Conservation (phyloP, 2,888 invertebrate species). For the Calliscelio sp. region DNA sequence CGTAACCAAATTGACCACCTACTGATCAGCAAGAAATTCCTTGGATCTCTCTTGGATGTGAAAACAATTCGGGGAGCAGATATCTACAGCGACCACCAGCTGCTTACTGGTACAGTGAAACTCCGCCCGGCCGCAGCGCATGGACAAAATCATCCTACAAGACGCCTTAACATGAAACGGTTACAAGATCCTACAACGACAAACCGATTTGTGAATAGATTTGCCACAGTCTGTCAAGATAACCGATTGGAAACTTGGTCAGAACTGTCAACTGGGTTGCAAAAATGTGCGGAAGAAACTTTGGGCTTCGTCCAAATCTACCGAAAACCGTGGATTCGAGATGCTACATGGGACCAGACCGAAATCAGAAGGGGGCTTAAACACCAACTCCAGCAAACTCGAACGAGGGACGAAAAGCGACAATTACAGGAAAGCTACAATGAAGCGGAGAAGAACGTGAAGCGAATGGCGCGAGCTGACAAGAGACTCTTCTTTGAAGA, state of each 20-base stretch:
- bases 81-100: neutral
- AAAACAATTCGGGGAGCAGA: neutral
- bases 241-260: neutral
- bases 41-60: constrained; percentile 20
- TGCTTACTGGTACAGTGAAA: neutral
- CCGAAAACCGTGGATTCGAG: constrained; percentile 21
- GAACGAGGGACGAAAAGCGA: neutral
- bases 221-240: neutral
- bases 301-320: neutral
- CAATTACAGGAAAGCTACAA: constrained; percentile 19
- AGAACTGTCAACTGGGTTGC: neutral
- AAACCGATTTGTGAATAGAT: neutral
- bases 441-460: constrained; percentile 13
- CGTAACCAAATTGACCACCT: constrained; percentile 24
- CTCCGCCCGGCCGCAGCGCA: neutral
- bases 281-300: neutral
- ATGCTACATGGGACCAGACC: neutral
- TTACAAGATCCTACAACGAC: neutral
- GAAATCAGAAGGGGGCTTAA: constrained; percentile 8
- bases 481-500: neutral
- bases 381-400: neutral
- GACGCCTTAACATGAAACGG: neutral
- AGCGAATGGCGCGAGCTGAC: neutral
- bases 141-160: neutral
- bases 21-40: constrained; percentile 10